phyloP scores from a whole-genome alignment of 2,888 invertebrate species.

The Apodemia duryi region DNA sequence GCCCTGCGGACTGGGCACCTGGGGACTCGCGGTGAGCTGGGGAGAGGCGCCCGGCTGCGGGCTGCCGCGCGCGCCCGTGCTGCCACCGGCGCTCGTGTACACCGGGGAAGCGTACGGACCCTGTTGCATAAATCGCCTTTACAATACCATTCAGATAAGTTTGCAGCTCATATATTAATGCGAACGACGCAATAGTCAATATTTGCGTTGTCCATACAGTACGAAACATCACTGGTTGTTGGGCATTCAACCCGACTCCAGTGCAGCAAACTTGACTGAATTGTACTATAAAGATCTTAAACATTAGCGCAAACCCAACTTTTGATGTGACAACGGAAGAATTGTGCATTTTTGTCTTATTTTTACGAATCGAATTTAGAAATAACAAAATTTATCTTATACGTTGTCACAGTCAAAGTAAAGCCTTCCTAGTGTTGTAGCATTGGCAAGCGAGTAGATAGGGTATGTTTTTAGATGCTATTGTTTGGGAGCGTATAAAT shows the following conservation, averaged over 20 bases:
- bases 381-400: background rate
- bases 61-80: constrained; percentile 81
- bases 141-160: constrained; percentile 24
- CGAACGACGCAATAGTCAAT: background rate
- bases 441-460: no score
- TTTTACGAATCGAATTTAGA: background rate
- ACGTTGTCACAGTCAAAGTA: no score
- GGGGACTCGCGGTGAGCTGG: constrained; percentile 88
- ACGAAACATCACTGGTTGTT: background rate
- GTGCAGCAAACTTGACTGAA: background rate
- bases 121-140: constrained; percentile 73
- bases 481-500: no score
- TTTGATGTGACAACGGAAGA: background rate
- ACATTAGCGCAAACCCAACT: background rate
- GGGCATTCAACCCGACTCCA: background rate
- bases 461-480: no score
- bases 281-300: background rate
- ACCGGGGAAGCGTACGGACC: constrained; percentile 88
- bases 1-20: constrained; percentile 94
- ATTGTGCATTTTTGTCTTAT: background rate
- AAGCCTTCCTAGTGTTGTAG: no score
- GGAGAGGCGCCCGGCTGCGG: constrained; percentile 93
- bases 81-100: constrained; percentile 87
- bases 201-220: background rate
- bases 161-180: constrained; percentile 13